Base-by-base conservation (phyloP, 2,888 invertebrate genomes). In the Spilarctia lutea region DNA sequence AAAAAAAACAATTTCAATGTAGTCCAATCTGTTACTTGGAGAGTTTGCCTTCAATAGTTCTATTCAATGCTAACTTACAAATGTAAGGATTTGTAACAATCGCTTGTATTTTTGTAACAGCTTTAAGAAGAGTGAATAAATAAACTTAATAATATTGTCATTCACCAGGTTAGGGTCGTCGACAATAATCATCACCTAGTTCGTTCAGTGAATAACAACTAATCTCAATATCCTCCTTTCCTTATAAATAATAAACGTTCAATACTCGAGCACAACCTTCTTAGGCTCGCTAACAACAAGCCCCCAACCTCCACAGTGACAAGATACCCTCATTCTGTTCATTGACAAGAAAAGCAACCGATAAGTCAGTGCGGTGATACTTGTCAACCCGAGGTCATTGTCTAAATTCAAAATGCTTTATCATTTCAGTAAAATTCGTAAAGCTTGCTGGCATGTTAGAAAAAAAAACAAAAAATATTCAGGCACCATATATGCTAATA, bases 401-500 rank as follows among this genome's bases (percentile, higher is more conserved):
- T 60, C 60, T 60, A 27, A 60, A 60, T 16, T 27, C 27, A 27
- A 60, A 60, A 60, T 16, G 27, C 13, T 27, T 60, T 16, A 27
- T 60, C 16, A 6, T 60, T 27, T 60, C 13, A 42, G 42, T 16
- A n/a, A 67, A 1, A 45, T 24, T 65, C 7, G 33, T 27, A 65
- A 74, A 35, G 65, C 45, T 69, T n/a, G 33, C 65, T 69, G 13
- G 6, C 39, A 65, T 30, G 45, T 42, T 27, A 27, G n/a, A 27
- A 56, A 27, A 56, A 13, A 20, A 65, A 52, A 66, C 45, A 60
- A 27, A 72, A 71, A 63, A 75, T 71, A 65, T 72, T 65, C 72
- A 68, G 52, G 56, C 63, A 65, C 39, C 68, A 7, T 72, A 63
- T 68, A 63, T 71, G 24, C 45, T 65, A 68, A 80, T 78, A 77